phyloP scores from a whole-genome alignment of 2,797 vertebrate genomes.

The Geotrypetes seraphini region DNA sequence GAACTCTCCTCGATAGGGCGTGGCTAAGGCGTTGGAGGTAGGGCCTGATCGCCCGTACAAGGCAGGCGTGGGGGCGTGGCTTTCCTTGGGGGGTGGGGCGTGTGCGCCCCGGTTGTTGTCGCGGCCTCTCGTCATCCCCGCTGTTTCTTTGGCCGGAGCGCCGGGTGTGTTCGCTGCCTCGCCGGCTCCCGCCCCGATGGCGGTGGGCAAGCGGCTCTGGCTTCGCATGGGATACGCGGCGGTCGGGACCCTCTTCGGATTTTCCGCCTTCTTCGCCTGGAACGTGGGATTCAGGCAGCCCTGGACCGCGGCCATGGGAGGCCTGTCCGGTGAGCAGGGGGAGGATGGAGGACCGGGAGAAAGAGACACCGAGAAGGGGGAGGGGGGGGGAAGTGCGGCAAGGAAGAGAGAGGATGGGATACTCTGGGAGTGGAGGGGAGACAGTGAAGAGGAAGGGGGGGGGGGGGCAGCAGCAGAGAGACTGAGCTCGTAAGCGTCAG shows the following conservation, averaged over 20 bases:
- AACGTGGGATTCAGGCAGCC: constrained; percentile 70
- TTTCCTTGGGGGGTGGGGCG: too few species aligned
- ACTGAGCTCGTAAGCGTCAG: too few species aligned
- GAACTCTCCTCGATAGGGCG: too few species aligned
- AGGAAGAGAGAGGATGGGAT: too few species aligned
- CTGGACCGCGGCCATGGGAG: constrained; percentile 80
- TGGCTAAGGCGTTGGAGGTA: not conserved
- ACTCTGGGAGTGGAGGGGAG: too few species aligned
- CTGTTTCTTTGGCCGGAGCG: too few species aligned
- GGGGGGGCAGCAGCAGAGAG: too few species aligned
- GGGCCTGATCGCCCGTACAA: too few species aligned
- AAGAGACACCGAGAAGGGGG: not conserved
- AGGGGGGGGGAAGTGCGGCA: too few species aligned
- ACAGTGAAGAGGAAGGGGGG: too few species aligned
- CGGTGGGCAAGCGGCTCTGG: constrained; percentile 37
- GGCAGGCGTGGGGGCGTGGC: too few species aligned
- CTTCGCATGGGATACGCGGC: constrained; percentile 65
- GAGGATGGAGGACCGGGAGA: not conserved
- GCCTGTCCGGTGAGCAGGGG: constrained; percentile 67
- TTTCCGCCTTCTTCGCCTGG: constrained; percentile 77
- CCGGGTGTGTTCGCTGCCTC: not conserved
- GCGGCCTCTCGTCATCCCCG: too few species aligned
- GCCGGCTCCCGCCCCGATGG: constrained; percentile 19
- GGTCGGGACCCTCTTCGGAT: constrained; percentile 59
- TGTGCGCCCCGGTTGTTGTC: not conserved